Percentiles rank a stretch among this genome's conserved stretches.
Conservation (phyloP, 2,888 invertebrate species). For the Lithodes maja region DNA sequence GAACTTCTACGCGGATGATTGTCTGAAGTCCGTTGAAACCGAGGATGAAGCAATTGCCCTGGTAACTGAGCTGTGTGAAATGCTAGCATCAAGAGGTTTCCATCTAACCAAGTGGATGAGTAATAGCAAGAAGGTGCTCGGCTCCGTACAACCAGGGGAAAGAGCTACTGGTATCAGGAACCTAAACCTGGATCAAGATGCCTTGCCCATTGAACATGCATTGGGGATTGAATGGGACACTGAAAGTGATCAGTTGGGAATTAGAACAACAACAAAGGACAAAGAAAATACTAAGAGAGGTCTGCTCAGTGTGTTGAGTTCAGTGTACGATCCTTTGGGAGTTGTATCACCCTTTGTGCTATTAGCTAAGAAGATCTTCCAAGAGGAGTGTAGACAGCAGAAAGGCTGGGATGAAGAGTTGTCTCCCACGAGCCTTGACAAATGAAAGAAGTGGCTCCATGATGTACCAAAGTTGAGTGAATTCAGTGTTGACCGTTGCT, state of each 20-base stretch:
- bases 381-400: not conserved
- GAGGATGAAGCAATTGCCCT: not conserved
- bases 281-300: not conserved
- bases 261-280: not conserved
- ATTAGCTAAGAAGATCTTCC: not conserved
- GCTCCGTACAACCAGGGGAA: not conserved
- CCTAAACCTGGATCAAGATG: too few relatives aligned
- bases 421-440: not conserved
- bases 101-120: not conserved
- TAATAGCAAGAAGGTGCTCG: not conserved
- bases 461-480: not conserved
- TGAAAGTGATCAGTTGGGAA: not conserved
- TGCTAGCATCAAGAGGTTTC: not conserved
- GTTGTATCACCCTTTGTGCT: not conserved
- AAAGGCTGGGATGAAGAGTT: conserved; percentile 16
- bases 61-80: not conserved
- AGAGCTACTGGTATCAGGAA: not conserved
- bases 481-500: not conserved
- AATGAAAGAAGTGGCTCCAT: not conserved
- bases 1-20: conserved; percentile 26
- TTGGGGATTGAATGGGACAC: conserved; percentile 2
- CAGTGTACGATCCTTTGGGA: conserved; percentile 5
- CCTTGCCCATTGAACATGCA: not conserved
- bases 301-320: not conserved
- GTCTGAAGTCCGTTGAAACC: not conserved